Evolutionary conservation across 1,140 invertebrate species (phyloP).

Genomic region (Scylla paramamosain): DNA sequence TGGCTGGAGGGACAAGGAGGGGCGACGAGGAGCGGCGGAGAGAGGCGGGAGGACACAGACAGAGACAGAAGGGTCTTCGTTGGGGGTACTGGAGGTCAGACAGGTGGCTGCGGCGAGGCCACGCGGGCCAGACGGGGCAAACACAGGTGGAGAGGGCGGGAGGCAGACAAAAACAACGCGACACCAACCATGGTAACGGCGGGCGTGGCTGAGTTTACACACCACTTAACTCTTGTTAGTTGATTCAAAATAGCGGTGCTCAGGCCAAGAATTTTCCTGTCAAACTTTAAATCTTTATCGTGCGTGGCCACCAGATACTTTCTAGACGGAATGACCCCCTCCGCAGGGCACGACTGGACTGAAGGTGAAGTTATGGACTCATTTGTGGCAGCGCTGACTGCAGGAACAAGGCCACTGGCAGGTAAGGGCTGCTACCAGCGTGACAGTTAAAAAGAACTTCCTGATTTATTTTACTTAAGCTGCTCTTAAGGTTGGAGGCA

Average conservation of each 20-base stretch:
- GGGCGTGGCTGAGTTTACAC: constrained; percentile 45
- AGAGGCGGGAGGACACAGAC: background rate
- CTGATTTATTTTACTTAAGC: too few species aligned
- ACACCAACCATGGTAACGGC: constrained; percentile 40
- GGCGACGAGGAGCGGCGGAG: background rate
- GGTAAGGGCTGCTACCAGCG: too few species aligned
- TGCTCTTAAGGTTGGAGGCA: too few species aligned
- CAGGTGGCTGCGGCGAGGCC: background rate
- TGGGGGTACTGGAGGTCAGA: background rate
- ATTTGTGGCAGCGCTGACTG: too few species aligned
- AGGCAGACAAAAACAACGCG: constrained; percentile 40
- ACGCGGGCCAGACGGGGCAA: constrained; percentile 26
- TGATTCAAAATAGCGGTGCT: constrained; percentile 46
- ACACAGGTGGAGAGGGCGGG: constrained; percentile 41
- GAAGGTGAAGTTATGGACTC: too few species aligned
- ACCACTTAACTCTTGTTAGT: constrained; percentile 51
- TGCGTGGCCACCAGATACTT: background rate
- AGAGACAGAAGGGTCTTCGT: background rate
- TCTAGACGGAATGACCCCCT: too few species aligned
- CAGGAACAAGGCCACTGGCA: too few species aligned
- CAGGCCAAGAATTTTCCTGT: constrained; percentile 28
- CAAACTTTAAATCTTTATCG: constrained; percentile 37
- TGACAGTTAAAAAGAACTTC: too few species aligned
- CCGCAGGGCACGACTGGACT: too few species aligned
- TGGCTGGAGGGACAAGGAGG: too few species aligned